These are phyloP conservation scores for Sisyra terminalis DNA, from an alignment of 2,888 invertebrate genomes.

Conservation along the genomic window DNA sequence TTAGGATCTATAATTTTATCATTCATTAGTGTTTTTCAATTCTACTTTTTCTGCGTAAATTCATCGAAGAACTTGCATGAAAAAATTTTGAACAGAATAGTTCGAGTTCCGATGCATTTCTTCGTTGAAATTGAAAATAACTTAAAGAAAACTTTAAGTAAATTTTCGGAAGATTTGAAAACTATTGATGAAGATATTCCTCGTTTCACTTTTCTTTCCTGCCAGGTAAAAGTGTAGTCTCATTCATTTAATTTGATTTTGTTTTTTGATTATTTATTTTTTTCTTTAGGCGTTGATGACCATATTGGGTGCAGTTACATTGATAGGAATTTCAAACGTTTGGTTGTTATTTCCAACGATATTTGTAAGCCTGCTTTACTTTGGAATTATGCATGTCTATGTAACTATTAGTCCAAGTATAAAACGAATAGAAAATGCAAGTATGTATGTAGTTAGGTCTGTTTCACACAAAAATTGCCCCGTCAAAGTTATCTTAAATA, in stretches of 20 bases:
- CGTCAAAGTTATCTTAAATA: too few species aligned
- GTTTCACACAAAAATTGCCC: too few species aligned
- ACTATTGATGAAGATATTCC: slow-evolving; percentile 36
- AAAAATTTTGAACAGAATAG: slow-evolving; percentile 33
- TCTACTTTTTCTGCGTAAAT: slow-evolving; percentile 35
- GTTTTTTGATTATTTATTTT: too few species aligned
- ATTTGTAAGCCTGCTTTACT: slow-evolving; percentile 44
- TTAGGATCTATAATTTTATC: slow-evolving; percentile 25
- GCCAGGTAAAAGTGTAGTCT: slow-evolving; percentile 19
- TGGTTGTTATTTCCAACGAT: slow-evolving; percentile 49
- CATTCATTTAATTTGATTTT: too few species aligned
- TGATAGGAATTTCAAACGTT: slow-evolving; percentile 55
- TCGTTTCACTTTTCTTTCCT: slow-evolving; percentile 30
- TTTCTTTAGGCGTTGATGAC: slow-evolving; percentile 41
- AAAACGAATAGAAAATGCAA: slow-evolving; percentile 50
- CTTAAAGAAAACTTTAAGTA: slow-evolving; percentile 43
- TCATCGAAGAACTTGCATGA: slow-evolving; percentile 39
- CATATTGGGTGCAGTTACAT: slow-evolving; percentile 51
- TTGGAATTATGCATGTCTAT: slow-evolving; percentile 47
- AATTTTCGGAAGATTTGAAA: slow-evolving; percentile 57
- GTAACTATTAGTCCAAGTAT: slow-evolving; percentile 57
- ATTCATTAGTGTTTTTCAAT: slow-evolving; percentile 28
- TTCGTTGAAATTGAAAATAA: slow-evolving; percentile 44
- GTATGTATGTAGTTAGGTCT: slow-evolving; percentile 31
- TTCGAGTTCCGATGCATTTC: slow-evolving; percentile 46